Evolutionary conservation across 1,140 invertebrate genomes (phyloP), one percentile per base, ranked within the genome.

Genomic region (Mya arenaria): DNA sequence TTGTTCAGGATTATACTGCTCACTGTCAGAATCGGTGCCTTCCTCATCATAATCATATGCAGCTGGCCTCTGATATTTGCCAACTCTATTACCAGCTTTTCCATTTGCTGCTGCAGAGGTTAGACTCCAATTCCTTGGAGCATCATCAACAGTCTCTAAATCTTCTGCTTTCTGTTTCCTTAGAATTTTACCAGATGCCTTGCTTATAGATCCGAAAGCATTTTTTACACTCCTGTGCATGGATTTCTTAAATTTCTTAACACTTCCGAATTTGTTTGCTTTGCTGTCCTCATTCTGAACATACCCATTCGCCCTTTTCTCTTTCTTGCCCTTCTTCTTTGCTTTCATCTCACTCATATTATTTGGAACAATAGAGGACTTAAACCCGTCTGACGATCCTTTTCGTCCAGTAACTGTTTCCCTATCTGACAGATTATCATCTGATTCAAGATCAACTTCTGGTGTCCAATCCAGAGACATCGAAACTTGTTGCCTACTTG

Each of bases 201-300:
- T 87, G 78, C 88, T 91, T 65, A 90, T 88, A n/a, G 90, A 91
- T 4, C 88, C 90, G 83, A 91, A 91, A 10, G 87, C 88, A 86
- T 88, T 90, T 52, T 65, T 83, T 28, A 90, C 85, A 82, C 86
- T 83, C 73, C 89, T 86, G 72, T 89, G 88, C 52, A 90, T 84
- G 41, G 85, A 86, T 56, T 89, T 88, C 75, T 89, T 88, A 13
- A 91, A 87, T 68, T 86, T 88, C 34, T 87, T 82, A 60, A 90
- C 87, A 77, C 87, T 90, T 52, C 86, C 89, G 77, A 85, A 86
- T 68, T 90, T 73, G 30, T 69, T 90, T 52, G 74, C 80, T 32
- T 85, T 82, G 2, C 87, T 87, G 65, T 89, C 86, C 17, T 60
- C 41, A 25, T 77, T 48, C 23, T 68, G 69, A 17, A 68, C 81